Evolutionary conservation across 2,888 invertebrate species (phyloP).

Genomic region (Acanthoscelides obtectus): DNA sequence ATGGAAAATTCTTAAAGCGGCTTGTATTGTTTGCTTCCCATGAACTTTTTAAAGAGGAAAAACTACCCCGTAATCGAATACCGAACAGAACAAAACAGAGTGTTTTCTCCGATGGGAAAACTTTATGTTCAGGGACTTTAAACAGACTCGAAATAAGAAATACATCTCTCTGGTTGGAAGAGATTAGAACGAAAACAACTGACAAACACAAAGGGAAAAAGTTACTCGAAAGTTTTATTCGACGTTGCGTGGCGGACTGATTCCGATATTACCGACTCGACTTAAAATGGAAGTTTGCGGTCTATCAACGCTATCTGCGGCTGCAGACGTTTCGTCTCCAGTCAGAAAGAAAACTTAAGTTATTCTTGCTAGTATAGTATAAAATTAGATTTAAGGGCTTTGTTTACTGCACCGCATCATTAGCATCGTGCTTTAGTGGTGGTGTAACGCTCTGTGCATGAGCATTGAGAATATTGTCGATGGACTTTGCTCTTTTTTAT

Average conservation of each 20-base stretch:
- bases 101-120: slow-evolving; percentile 2
- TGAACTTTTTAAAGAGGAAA: neutral
- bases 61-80: neutral
- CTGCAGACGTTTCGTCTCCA: neutral
- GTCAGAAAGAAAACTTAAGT: too few species aligned
- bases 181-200: slow-evolving; percentile 24
- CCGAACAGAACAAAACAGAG: neutral
- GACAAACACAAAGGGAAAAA: slow-evolving; percentile 25
- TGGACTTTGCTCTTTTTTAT: too few species aligned
- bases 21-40: neutral
- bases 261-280: slow-evolving; percentile 9
- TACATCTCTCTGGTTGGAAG: slow-evolving; percentile 18
- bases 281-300: slow-evolving; percentile 18
- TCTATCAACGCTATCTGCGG: neutral
- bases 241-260: slow-evolving; percentile 23
- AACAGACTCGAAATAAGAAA: slow-evolving; percentile 20
- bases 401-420: too few species aligned
- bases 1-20: neutral
- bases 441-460: too few species aligned
- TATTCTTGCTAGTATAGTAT: too few species aligned
- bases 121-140: slow-evolving; percentile 16
- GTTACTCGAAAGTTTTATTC: slow-evolving; percentile 27
- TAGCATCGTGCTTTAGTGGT: too few species aligned
- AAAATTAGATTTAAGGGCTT: too few species aligned
- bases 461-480: too few species aligned